Evolutionary conservation across 2,113 vertebrate genomes (phyloP).

Genomic region (Pterocles orientalis): DNA sequence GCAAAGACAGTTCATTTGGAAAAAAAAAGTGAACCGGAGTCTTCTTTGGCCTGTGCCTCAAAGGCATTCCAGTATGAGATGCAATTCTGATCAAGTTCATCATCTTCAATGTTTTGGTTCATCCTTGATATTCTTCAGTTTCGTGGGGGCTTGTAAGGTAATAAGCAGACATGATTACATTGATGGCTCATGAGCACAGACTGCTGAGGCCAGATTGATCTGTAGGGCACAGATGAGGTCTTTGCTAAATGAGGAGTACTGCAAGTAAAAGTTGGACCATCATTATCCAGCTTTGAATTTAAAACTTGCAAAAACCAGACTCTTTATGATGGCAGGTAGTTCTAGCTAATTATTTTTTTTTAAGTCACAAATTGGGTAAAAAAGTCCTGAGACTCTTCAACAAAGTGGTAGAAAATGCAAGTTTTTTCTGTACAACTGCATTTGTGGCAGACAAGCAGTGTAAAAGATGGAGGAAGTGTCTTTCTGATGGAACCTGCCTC

Average conservation of each 20-base stretch:
- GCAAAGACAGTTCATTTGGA: neutral
- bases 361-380: neutral
- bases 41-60: neutral
- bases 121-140: neutral
- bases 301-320: neutral
- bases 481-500: neutral
- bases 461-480: neutral
- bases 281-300: neutral
- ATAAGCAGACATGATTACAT: neutral
- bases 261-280: neutral
- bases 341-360: neutral
- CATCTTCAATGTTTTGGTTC: neutral
- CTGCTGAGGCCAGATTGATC: neutral
- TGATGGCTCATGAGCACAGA: neutral
- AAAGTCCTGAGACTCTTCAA: neutral
- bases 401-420: neutral
- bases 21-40: neutral
- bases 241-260: neutral
- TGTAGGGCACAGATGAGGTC: neutral
- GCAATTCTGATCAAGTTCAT: neutral
- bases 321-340: neutral
- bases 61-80: neutral
- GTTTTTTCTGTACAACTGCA: neutral
- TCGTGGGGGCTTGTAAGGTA: neutral
- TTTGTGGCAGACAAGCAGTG: neutral